Evolutionary conservation across 2,113 vertebrate species (phyloP).

Genomic region (Eretmochelys imbricata): DNA sequence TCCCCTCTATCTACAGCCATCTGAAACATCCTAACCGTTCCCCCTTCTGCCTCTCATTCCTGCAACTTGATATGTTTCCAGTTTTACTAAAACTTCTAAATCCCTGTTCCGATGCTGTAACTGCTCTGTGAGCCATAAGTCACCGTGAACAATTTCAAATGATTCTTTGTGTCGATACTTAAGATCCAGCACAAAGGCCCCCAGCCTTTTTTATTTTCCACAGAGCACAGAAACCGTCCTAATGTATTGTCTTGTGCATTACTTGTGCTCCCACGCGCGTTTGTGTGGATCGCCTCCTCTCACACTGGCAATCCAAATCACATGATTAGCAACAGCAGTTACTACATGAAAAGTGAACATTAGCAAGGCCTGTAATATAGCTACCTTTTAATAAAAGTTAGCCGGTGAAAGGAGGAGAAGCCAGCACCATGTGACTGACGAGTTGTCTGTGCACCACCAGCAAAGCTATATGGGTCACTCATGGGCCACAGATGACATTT

Average conservation of each 20-base stretch:
- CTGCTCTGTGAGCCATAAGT: background rate
- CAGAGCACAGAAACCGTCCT: background rate
- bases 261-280: background rate
- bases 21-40: accelerated
- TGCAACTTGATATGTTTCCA: background rate
- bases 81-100: slow-evolving; percentile 7
- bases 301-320: background rate
- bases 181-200: background rate
- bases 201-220: background rate
- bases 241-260: background rate
- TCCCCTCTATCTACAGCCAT: background rate
- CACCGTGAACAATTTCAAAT: background rate
- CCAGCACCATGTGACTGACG: background rate
- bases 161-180: accelerated
- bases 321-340: background rate
- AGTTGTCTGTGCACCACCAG: background rate
- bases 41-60: background rate
- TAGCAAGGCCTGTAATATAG: background rate
- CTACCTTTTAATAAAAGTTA: accelerated
- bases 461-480: background rate
- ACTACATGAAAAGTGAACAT: background rate
- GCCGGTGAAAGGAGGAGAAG: background rate
- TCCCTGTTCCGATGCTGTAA: background rate
- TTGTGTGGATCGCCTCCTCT: background rate
- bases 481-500: background rate